Evolutionary conservation across 2,113 vertebrate species (phyloP), one percentile per base, ranked within the genome.

Genomic region (human (Homo sapiens)): DNA sequence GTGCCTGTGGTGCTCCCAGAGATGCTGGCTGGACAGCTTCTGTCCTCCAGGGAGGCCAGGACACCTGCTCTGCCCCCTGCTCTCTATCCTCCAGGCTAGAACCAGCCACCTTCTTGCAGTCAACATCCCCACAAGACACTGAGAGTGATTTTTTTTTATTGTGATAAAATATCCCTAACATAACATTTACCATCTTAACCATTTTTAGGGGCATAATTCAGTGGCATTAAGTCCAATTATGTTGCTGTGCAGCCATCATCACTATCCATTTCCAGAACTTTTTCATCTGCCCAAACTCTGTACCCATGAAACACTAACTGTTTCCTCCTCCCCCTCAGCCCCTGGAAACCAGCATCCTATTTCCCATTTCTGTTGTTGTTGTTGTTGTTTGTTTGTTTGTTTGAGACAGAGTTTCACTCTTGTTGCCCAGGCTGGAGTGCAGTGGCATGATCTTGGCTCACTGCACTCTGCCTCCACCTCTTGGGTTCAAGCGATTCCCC

Each of bases 301-400:
- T 61, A 23, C 38, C 38, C 68, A 22, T 8, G 4, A n/a, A 52
- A 38, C 22, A 23, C 0, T 2, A 25, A 50, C 12, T 45, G n/a
- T 13, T 0, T 30, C 6, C 16, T 8, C 12, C 5, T 1, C 8
- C 5, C 11, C 64, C 43, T 38, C 4, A 14, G 8, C 22, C 45
- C 55, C 45, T 18, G 20, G 57, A 30, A 70, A 23, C 50, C 35
- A 11, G 27, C 22, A 0, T 40, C 68, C 85, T 43, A 22, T 52
- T 43, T 32, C 27, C n/a, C 38, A 14, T 61, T 61, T 27, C 11
- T 27, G 52, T 55, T 61, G 25, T 61, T 64, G 27, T 61, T 61
- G 38, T n/a, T n/a, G n/a, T n/a, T n/a, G n/a, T n/a, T n/a, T 64
- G 57, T 64, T 64, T 55, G 52, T 64, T 30, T 30, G 27, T 64